Percentiles rank a stretch among this genome's conserved stretches.
Conservation (phyloP, 2,797 vertebrate genomes). For the Cuniculus paca region DNA sequence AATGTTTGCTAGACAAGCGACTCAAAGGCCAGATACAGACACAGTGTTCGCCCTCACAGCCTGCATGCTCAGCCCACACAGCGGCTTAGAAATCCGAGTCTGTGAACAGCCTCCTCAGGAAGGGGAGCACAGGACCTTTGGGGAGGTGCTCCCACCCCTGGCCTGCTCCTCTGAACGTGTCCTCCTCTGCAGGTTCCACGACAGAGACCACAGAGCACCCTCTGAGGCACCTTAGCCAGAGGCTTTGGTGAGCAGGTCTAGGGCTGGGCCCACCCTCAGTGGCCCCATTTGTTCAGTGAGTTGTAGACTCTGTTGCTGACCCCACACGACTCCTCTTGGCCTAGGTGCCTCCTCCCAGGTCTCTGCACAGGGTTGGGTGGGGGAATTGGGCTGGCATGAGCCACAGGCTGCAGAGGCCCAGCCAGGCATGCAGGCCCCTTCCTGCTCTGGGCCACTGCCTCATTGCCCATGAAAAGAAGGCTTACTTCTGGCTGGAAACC, state of each 20-base stretch:
- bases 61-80: accelerated
- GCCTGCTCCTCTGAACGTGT: accelerated
- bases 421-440: not conserved
- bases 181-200: not conserved
- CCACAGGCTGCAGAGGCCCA: constrained; percentile 68
- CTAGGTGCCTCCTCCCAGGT: accelerated
- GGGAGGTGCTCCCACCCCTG: accelerated
- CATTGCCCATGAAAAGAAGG: constrained; percentile 85
- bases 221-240: accelerated
- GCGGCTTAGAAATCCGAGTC: not conserved
- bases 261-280: not conserved
- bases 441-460: constrained; percentile 63
- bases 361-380: constrained; percentile 45
- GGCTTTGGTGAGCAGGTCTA: not conserved
- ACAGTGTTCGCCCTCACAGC: accelerated
- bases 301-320: not conserved
- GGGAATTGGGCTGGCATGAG: constrained; percentile 38
- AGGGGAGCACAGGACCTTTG: not conserved
- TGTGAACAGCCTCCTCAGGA: too few species aligned
- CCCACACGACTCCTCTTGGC: not conserved
- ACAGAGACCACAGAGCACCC: accelerated
- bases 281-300: not conserved
- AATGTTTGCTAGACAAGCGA: not conserved
- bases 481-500: constrained; percentile 82
- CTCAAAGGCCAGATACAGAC: not conserved